A percentile compares a stretch with the other conserved stretches of the same genome.
These are phyloP conservation scores for Oncopodura yosiiana DNA, from an alignment of 1,140 invertebrate species.

Conservation along the genomic window DNA sequence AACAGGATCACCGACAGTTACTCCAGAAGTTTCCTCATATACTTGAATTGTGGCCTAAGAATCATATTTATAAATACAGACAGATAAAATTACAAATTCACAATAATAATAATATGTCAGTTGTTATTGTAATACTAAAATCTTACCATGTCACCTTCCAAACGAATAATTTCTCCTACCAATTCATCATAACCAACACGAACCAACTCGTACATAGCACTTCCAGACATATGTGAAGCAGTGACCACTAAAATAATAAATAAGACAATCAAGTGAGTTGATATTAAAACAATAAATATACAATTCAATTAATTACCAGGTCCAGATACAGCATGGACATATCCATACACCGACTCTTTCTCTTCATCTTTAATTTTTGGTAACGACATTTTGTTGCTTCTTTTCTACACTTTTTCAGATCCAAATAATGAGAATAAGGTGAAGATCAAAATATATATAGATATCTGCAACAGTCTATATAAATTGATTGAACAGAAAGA, in stretches of 20 bases:
- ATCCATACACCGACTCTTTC: slow-evolving; percentile 80
- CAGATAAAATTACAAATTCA: neutral
- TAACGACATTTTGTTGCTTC: slow-evolving; percentile 40
- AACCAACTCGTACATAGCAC: slow-evolving; percentile 99
- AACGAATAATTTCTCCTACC: slow-evolving; percentile 97
- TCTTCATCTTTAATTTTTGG: slow-evolving; percentile 72
- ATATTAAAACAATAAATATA: neutral
- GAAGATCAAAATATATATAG: too few relatives aligned
- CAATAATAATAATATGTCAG: neutral
- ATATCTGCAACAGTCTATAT: too few relatives aligned
- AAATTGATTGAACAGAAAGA: too few relatives aligned
- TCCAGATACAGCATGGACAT: slow-evolving; percentile 92
- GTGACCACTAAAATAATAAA: slow-evolving; percentile 72
- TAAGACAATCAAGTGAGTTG: neutral
- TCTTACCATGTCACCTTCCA: slow-evolving; percentile 90
- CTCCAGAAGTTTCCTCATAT: slow-evolving; percentile 99
- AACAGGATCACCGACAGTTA: slow-evolving; percentile 98
- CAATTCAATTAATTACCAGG: slow-evolving; percentile 60
- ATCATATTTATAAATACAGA: neutral
- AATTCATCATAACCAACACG: slow-evolving; percentile 95
- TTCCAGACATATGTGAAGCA: slow-evolving; percentile 96
- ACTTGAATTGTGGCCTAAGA: slow-evolving; percentile 49
- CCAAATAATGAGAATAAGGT: slow-evolving; percentile 2
- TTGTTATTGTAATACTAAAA: neutral
- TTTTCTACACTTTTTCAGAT: slow-evolving; percentile 16